A percentile compares a stretch with the other conserved stretches of the same genome.
phyloP scores from a whole-genome alignment of 2,113 vertebrate genomes.

The Emberiza fucata region DNA sequence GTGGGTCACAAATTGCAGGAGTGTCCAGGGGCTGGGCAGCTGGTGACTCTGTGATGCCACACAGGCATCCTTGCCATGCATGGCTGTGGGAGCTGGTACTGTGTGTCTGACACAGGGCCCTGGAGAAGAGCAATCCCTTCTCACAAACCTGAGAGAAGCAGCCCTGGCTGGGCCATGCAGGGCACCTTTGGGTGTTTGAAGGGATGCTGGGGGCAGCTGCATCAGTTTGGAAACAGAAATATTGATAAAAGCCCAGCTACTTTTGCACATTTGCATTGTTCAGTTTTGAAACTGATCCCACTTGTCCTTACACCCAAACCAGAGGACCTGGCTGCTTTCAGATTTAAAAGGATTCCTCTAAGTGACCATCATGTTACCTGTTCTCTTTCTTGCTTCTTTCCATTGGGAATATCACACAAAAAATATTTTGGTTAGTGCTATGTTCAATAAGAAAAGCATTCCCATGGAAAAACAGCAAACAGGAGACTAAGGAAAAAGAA shows the following conservation, averaged over 20 bases:
- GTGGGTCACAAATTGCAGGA: not conserved
- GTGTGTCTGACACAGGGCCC: accelerated
- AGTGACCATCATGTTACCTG: not conserved
- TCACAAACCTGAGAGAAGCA: not conserved
- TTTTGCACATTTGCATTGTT: not conserved
- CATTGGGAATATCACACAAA: not conserved
- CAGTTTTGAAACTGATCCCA: not conserved
- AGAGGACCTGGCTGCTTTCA: not conserved
- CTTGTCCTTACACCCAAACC: not conserved
- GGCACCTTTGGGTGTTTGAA: not conserved
- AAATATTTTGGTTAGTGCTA: not conserved
- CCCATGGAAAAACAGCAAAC: not conserved
- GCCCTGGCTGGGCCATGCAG: not conserved
- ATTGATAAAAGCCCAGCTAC: not conserved
- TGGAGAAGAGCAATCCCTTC: not conserved
- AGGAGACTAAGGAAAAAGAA: not conserved
- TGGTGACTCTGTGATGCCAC: not conserved
- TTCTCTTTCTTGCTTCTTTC: not conserved
- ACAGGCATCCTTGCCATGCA: not conserved
- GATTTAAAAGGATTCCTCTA: not conserved
- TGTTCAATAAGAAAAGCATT: not conserved
- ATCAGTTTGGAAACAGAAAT: not conserved
- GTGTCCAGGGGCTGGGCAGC: not conserved
- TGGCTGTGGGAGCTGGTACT: accelerated
- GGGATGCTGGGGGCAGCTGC: not conserved